Percentiles rank a stretch among this genome's conserved stretches.
Conservation (phyloP, 2,797 vertebrate genomes). For the Zalophus californianus region DNA sequence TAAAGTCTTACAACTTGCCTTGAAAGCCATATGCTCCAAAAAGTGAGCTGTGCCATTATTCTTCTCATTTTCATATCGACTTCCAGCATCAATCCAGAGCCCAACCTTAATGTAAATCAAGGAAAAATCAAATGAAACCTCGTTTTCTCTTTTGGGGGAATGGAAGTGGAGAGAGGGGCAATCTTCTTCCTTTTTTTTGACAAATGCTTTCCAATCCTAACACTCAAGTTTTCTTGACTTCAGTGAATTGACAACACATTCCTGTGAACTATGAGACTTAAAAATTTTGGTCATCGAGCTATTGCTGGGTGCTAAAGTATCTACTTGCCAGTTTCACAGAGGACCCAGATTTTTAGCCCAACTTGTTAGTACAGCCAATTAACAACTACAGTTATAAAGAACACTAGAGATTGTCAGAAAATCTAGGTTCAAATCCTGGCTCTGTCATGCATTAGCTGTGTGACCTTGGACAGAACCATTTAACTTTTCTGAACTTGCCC, state of each 20-base stretch:
- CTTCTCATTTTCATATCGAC: slow-evolving; percentile 97
- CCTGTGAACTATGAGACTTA: neutral
- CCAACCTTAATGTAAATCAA: slow-evolving; percentile 91
- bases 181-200: neutral
- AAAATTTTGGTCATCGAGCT: neutral
- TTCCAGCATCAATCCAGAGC: slow-evolving; percentile 99
- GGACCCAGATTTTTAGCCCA: neutral
- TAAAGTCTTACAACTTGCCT: slow-evolving; percentile 87
- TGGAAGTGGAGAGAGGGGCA: fast-evolving
- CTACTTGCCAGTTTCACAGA: neutral
- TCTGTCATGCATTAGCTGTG: neutral
- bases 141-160: neutral
- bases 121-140: neutral
- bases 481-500: neutral
- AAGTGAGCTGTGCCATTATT: slow-evolving; percentile 99
- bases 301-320: neutral
- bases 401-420: neutral
- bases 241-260: neutral
- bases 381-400: neutral
- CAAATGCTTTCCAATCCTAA: slow-evolving; percentile 9
- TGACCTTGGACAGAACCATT: neutral
- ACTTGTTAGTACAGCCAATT: neutral
- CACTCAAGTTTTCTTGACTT: neutral
- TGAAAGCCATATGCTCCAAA: slow-evolving; percentile 99
- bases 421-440: neutral